These are phyloP conservation scores for Tiaroga cobitis DNA, from an alignment of 2,797 vertebrate genomes.

Conservation along the genomic window DNA sequence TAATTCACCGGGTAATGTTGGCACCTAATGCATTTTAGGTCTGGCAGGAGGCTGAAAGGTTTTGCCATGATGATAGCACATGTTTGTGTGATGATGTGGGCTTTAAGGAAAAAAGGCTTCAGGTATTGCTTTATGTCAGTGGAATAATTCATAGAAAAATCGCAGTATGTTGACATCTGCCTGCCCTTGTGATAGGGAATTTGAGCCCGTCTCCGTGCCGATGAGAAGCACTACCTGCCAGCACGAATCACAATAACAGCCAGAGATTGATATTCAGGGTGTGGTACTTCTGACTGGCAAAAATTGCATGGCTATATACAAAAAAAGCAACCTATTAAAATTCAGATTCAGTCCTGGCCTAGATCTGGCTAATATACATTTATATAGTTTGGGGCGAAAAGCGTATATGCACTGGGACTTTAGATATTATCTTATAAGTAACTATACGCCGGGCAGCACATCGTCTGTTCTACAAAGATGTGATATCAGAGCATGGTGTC, in stretches of 20 bases:
- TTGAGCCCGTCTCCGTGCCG: constrained; percentile 49
- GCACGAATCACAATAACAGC: constrained; percentile 56
- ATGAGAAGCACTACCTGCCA: constrained; percentile 30
- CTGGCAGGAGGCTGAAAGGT: constrained; percentile 56
- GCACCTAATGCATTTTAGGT: constrained; percentile 22
- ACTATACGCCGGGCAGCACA: constrained; percentile 64
- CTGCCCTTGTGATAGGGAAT: constrained; percentile 55
- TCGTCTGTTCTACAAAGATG: constrained; percentile 59
- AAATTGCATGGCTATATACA: constrained; percentile 76
- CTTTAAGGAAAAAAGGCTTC: constrained; percentile 36
- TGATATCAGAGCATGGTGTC: constrained; percentile 64
- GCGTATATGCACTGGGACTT: constrained; percentile 62
- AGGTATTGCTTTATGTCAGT: constrained; percentile 55
- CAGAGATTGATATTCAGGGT: constrained; percentile 72
- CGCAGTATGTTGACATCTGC: constrained; percentile 64
- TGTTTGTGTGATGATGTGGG: constrained; percentile 13
- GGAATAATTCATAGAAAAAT: constrained; percentile 66
- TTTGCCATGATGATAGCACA: constrained; percentile 23
- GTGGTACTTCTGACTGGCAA: constrained; percentile 61
- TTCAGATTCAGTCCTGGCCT: constrained; percentile 74
- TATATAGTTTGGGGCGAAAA: constrained; percentile 77
- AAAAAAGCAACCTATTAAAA: constrained; percentile 69
- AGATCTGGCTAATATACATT: constrained; percentile 82
- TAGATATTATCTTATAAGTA: constrained; percentile 79
- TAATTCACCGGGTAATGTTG: constrained; percentile 27